Conservation (phyloP, 2,113 vertebrate genomes). For the Hemichromis elongatus region DNA sequence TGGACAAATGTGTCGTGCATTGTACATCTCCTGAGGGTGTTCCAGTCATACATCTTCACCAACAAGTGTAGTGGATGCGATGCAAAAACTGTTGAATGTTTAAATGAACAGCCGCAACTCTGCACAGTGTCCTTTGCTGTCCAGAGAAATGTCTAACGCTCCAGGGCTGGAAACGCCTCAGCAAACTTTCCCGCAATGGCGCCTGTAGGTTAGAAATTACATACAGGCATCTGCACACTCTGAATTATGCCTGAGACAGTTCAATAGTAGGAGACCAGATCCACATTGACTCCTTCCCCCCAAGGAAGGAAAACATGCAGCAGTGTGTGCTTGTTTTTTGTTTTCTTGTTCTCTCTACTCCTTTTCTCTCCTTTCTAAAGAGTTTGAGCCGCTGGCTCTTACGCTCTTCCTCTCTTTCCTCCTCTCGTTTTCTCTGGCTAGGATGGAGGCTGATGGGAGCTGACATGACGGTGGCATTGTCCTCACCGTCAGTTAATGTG, state of each 20-base stretch:
- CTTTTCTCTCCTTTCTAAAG: conserved; percentile 58
- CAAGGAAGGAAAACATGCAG: conserved; percentile 33
- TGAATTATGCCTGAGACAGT: conserved; percentile 37
- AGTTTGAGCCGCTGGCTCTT: conserved; percentile 45
- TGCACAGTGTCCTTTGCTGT: conserved; percentile 40
- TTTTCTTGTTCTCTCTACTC: conserved; percentile 29
- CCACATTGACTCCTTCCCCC: conserved; percentile 49
- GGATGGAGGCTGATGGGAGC: conserved; percentile 64
- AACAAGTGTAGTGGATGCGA: background rate
- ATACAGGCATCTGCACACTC: conserved; percentile 25
- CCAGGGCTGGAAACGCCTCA: conserved; percentile 41
- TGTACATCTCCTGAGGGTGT: background rate
- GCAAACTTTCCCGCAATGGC: background rate
- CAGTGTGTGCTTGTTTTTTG: conserved; percentile 24
- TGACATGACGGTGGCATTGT: conserved; percentile 67
- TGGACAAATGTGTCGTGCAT: background rate
- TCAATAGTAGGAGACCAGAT: conserved; percentile 46
- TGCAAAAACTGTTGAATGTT: conserved; percentile 21
- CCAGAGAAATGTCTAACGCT: background rate
- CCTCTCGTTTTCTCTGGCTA: conserved; percentile 1
- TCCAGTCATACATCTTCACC: background rate
- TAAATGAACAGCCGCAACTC: background rate
- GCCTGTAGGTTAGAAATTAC: conserved; percentile 20
- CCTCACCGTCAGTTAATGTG: conserved; percentile 62
- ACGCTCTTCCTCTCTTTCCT: background rate